Evolutionary conservation across 2,113 vertebrate species (phyloP).

Genomic region (Muscicapa adusta): DNA sequence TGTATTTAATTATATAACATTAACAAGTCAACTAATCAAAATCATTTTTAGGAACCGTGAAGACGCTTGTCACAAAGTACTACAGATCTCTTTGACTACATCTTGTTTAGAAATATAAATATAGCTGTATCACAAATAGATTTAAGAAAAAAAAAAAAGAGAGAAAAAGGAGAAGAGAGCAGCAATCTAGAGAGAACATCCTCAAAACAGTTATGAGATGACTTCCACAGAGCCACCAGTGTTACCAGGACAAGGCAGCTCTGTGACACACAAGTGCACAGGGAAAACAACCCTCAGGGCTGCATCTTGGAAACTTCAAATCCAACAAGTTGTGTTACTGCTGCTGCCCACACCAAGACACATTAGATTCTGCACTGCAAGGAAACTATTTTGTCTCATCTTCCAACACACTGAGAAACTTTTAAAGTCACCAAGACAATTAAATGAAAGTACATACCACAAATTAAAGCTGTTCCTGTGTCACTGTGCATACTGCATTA

Average conservation of each 20-base stretch:
- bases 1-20: not conserved
- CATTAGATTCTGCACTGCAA: not conserved
- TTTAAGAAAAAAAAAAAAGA: not conserved
- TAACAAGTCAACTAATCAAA: not conserved
- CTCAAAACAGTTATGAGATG: not conserved
- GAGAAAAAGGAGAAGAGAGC: not conserved
- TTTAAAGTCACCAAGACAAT: not conserved
- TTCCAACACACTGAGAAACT: not conserved
- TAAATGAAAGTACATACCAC: not conserved
- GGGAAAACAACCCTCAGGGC: not conserved
- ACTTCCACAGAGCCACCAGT: not conserved
- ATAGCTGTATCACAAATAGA: not conserved
- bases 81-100: not conserved
- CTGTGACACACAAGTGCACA: not conserved
- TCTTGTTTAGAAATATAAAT: not conserved
- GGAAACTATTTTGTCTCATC: not conserved
- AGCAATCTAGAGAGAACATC: not conserved
- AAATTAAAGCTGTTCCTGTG: not conserved
- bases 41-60: not conserved
- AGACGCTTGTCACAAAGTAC: not conserved
- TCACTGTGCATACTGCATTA: not conserved
- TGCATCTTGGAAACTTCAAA: not conserved
- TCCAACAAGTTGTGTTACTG: not conserved
- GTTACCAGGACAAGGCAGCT: not conserved
- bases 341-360: not conserved